Evolutionary conservation across 1,140 invertebrate genomes (phyloP), one percentile per base, ranked within the genome.

Genomic region (Monochamus saltuarius): DNA sequence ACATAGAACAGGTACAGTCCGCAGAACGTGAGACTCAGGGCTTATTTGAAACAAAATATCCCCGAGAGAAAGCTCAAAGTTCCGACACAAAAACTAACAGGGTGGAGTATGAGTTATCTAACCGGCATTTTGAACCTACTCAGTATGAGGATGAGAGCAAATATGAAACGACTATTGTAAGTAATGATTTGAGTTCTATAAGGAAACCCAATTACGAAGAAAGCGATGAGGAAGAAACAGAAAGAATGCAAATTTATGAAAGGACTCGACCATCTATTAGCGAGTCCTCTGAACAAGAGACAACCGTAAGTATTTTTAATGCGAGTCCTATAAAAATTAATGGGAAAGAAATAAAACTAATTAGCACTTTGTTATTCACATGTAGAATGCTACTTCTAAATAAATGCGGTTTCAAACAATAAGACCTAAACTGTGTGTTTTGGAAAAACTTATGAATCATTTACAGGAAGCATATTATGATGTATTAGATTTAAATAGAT

Each of bases 31-130:
- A 61, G 38, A 35, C 34, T 56, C 45, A 47, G 50, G 59, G 38
- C 19, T 56, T 7, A 36, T 37, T 49, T 43, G 64, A 53, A 39
- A 47, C 16, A 19, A 62, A 50, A 61, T n/a, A 64, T 51, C 39
- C 19, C n/a, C 8, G 11, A n/a, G 29, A 11, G 52, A 38, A 54
- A 13, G 29, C 7, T 1, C 22, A 37, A 37, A 35, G 17, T 35
- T 35, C 50, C 13, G 17, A 22, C 11, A n/a, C 29, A 35, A 52
- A 47, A 19, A 6, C 37, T 16, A 29, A 52, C 10, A 22, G 50
- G 9, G 11, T 38, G n/a, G 13, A 52, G 13, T 52, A 37, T 35
- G 0, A 38, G 29, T 13, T 29, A 14, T 9, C 50, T 17, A 13
- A n/a, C 10, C 34, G 37, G 13, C 37, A 52, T 35, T 9, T 16